A percentile compares a stretch with the other conserved stretches of the same genome.
These are phyloP conservation scores for Nezara viridula DNA, from an alignment of 2,888 invertebrate species.

Conservation along the genomic window DNA sequence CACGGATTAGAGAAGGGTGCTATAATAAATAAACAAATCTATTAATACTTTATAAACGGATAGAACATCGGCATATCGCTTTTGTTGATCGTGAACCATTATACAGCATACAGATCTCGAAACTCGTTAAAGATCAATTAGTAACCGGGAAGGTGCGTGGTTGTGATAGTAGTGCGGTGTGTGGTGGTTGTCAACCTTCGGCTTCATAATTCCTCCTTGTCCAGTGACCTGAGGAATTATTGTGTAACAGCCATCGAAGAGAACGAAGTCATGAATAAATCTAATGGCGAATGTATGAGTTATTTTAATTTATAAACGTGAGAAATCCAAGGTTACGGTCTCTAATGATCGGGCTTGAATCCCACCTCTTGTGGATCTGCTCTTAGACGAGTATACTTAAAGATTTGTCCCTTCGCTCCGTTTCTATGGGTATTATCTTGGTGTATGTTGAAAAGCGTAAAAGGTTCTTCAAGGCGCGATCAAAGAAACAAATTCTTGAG, in stretches of 20 bases:
- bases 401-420: too few relatives aligned
- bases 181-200: not conserved
- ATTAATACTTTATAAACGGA: too few relatives aligned
- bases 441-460: too few relatives aligned
- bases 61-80: too few relatives aligned
- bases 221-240: not conserved
- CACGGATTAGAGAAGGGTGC: too few relatives aligned
- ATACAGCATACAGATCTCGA: not conserved
- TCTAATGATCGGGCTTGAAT: not conserved
- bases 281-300: not conserved
- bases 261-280: not conserved
- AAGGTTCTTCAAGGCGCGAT: too few relatives aligned
- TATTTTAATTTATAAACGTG: constrained; percentile 1
- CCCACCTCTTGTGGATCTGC: not conserved
- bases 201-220: not conserved
- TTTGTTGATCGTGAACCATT: too few relatives aligned
- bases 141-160: not conserved
- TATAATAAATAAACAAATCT: too few relatives aligned
- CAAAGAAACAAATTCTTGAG: too few relatives aligned
- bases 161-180: not conserved
- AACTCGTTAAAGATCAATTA: not conserved
- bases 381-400: not conserved
- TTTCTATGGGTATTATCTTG: too few relatives aligned
- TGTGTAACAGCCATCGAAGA: not conserved
- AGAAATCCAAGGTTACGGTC: not conserved